phyloP scores from a whole-genome alignment of 1,140 invertebrate species.

The Melanaphis sacchari region DNA sequence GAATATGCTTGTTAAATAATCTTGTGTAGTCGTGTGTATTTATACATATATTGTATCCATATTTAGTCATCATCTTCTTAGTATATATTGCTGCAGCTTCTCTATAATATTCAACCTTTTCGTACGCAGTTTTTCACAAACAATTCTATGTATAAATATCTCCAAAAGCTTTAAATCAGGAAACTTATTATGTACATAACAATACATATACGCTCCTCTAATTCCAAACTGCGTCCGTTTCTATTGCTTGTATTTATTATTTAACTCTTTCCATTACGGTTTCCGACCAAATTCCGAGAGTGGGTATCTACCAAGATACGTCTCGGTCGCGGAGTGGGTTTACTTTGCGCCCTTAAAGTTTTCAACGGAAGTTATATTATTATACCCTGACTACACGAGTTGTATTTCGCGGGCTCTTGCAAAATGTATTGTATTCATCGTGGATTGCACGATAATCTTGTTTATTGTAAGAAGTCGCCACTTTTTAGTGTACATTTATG shows the following conservation, averaged over 20 bases:
- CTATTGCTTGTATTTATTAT: not conserved
- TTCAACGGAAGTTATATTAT: not conserved
- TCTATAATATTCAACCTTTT: too few species aligned
- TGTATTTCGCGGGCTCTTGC: not conserved
- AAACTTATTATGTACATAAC: not conserved
- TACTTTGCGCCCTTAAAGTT: not conserved
- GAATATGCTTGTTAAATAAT: not conserved
- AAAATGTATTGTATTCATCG: not conserved
- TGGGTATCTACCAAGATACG: not conserved
- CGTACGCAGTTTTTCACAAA: too few species aligned
- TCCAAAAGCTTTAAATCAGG: not conserved
- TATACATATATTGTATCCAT: too few species aligned
- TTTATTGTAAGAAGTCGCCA: not conserved
- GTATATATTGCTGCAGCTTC: too few species aligned
- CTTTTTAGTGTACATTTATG: not conserved
- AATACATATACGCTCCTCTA: not conserved
- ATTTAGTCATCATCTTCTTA: not conserved
- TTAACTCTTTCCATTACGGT: not conserved
- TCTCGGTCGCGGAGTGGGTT: not conserved
- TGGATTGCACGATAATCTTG: not conserved
- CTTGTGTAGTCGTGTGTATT: too few species aligned
- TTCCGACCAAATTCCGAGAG: not conserved
- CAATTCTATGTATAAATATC: too few species aligned
- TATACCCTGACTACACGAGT: not conserved
- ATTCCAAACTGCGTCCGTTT: not conserved